Percentiles rank a stretch among this genome's conserved stretches.
Evolutionary conservation across 2,113 vertebrate genomes (phyloP).

Genomic region (Rhineura floridana): DNA sequence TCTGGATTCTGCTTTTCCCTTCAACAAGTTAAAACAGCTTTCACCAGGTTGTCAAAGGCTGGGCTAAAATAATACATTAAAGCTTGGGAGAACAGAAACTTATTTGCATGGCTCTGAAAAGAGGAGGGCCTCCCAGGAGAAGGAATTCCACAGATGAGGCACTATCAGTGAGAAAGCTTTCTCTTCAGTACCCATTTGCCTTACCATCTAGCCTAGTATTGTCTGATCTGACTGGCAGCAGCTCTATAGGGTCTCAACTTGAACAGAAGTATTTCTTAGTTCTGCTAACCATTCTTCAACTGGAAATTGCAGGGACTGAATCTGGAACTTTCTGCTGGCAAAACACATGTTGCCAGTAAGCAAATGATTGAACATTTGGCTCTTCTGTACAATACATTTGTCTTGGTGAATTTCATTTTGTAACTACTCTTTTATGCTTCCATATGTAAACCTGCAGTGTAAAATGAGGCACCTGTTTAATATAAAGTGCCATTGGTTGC

Average conservation of each 20-base stretch:
- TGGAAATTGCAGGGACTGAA: neutral
- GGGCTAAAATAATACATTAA: neutral
- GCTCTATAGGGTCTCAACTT: neutral
- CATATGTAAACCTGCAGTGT: neutral
- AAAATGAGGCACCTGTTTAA: neutral
- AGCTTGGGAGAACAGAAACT: neutral
- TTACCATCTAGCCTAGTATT: neutral
- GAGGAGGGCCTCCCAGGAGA: neutral
- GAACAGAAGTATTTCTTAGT: neutral
- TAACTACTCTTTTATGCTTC: neutral
- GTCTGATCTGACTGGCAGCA: neutral
- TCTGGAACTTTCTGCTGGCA: neutral
- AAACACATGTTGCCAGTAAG: neutral
- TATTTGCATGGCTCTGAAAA: neutral
- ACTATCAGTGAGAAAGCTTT: neutral
- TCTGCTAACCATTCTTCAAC: neutral
- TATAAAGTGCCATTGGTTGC: neutral
- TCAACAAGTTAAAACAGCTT: no score
- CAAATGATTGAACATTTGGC: no score
- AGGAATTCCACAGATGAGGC: neutral
- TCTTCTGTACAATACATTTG: neutral
- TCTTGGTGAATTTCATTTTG: slow-evolving; percentile 18
- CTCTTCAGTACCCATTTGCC: neutral
- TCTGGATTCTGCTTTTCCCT: neutral
- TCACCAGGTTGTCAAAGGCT: neutral